These are phyloP conservation scores for Argopecten irradians DNA, from an alignment of 1,140 invertebrate genomes.

Conservation along the genomic window DNA sequence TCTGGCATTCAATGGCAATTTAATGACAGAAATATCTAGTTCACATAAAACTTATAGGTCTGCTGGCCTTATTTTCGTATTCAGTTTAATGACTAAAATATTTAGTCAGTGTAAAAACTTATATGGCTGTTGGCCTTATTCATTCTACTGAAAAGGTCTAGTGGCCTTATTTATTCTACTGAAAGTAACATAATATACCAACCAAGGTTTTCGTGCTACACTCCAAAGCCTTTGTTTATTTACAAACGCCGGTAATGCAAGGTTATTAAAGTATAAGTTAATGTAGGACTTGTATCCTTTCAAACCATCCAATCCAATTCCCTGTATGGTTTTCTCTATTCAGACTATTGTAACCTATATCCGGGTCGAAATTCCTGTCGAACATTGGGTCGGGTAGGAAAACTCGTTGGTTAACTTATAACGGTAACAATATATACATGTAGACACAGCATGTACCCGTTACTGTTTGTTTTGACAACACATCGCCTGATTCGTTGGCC, in stretches of 20 bases:
- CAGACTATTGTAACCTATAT: not conserved
- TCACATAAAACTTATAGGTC: no score
- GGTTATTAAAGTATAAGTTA: not conserved
- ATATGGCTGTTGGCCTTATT: not conserved
- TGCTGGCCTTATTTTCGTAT: no score
- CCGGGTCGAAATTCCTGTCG: not conserved
- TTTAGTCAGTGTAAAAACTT: not conserved
- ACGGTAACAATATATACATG: no score
- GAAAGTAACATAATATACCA: not conserved
- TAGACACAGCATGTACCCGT: not conserved
- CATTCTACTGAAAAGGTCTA: no score
- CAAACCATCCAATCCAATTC: not conserved
- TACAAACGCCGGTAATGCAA: not conserved
- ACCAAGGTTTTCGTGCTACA: not conserved
- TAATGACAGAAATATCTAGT: no score
- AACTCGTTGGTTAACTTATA: not conserved
- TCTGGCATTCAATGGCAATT: no score
- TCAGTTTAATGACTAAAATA: not conserved
- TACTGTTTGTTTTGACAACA: not conserved
- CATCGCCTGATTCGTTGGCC: not conserved
- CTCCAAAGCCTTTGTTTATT: not conserved
- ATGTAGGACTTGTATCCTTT: not conserved
- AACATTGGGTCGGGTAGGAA: not conserved
- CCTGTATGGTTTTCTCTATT: not conserved
- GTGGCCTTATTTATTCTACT: not conserved